Evolutionary conservation across 1,140 invertebrate genomes (phyloP), one percentile per base, ranked within the genome.

Genomic region (Drosophila arizonae): DNA sequence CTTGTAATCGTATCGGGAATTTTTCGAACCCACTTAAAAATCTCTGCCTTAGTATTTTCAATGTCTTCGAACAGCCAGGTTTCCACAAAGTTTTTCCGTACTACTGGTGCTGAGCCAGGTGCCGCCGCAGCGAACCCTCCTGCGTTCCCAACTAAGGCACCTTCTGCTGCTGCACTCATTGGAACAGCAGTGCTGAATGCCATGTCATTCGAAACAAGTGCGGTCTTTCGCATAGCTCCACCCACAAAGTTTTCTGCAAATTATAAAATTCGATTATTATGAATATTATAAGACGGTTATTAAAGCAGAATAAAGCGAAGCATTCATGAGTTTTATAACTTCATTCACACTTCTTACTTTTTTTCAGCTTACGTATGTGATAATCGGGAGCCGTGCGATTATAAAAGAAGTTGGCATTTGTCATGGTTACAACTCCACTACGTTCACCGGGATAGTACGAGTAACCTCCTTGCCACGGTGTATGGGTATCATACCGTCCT

Each of bases 1-100:
- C 96, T 97, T 2, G 97, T 98, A 21, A 99, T 97, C 0, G 96
- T 96, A 73, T 97, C 95, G 1, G 98, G 98, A 30, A 97, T 95
- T 17, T 76, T 91, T 26, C 88, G 77, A 0, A 79, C 74, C 67
- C 92, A 93, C 63, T 93, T 93, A n/a, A 90, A 81, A 2, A 79
- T 67, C 50, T 80, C 86, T 3, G 65, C 41, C 13, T 73, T 52
- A 0, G 90, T 91, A 33, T 73, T 74, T 54, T 90, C 87, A 50
- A 91, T 90, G 45, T 91, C 78, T 5, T 74, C 90, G n/a, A 90
- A 91, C 11, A 91, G 76, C 90, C 90, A 91, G 0, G 90, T 91
- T 15, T 91, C 90, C 0, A 78, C 77, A 62, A 91, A 91, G 56
- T 91, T 90, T 45, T 76, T 88, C 21, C 90, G 82, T 0, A 90